Conservation (phyloP, 1,140 invertebrate species). For the Bombyx mandarina region DNA sequence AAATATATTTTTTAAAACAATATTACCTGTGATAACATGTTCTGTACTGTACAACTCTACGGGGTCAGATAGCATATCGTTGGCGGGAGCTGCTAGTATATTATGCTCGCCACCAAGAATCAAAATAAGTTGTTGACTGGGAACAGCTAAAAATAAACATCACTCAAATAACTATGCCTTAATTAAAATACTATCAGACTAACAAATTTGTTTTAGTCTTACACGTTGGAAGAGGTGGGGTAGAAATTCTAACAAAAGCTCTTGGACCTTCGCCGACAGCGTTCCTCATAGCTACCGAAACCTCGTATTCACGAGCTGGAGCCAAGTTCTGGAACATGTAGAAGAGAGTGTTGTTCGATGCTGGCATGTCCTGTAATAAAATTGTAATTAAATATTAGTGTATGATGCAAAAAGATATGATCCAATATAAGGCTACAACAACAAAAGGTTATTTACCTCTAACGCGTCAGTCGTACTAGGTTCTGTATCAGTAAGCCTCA, state of each 20-base stretch:
- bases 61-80: constrained; percentile 76
- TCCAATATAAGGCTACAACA: too few species aligned
- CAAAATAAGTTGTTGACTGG: constrained; percentile 76
- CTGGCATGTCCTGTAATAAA: constrained; percentile 77
- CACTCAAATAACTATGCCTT: too few species aligned
- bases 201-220: constrained; percentile 10
- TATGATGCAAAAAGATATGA: too few species aligned
- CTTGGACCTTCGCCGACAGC: constrained; percentile 83
- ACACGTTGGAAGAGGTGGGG: constrained; percentile 77
- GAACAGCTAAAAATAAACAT: constrained; percentile 38
- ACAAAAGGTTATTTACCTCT: constrained; percentile 63
- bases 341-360: constrained; percentile 75
- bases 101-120: constrained; percentile 79
- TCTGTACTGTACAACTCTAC: constrained; percentile 64
- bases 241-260: constrained; percentile 75
- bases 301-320: constrained; percentile 81
- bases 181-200: too few species aligned
- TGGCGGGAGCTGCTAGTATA: constrained; percentile 78
- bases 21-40: constrained; percentile 45
- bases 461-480: constrained; percentile 75
- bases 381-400: too few species aligned
- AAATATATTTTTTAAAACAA: too few species aligned
- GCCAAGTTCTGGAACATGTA: constrained; percentile 86
- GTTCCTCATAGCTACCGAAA: constrained; percentile 84
- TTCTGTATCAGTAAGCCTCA: constrained; percentile 75